phyloP scores from a whole-genome alignment of 1,140 invertebrate species.

The Eciton burchellii region DNA sequence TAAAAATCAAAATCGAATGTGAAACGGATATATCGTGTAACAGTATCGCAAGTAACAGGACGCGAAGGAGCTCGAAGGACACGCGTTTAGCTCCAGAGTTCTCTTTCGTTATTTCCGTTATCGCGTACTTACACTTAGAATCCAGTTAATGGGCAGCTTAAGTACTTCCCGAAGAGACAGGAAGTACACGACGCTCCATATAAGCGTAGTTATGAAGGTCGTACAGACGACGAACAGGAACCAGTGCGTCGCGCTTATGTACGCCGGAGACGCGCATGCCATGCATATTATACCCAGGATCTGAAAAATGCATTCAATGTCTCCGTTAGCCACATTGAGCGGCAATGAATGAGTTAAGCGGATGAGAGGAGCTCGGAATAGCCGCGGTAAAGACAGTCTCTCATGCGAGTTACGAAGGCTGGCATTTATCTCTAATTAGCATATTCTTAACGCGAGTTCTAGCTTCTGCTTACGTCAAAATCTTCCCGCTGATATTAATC shows the following conservation, averaged over 20 bases:
- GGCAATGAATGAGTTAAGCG: neutral
- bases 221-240: constrained; percentile 93
- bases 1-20: neutral
- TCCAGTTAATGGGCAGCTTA: constrained; percentile 93
- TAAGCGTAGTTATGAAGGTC: constrained; percentile 92
- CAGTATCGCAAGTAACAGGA: neutral
- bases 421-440: neutral
- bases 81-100: neutral
- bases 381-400: neutral
- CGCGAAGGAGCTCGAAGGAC: neutral
- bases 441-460: neutral
- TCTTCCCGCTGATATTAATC: neutral
- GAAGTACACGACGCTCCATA: constrained; percentile 93
- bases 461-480: neutral
- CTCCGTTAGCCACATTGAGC: neutral
- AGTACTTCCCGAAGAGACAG: constrained; percentile 92
- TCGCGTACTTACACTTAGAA: constrained; percentile 89
- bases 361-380: neutral
- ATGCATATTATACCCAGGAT: constrained; percentile 93
- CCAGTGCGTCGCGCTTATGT: constrained; percentile 89
- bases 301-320: constrained; percentile 85
- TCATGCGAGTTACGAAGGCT: neutral
- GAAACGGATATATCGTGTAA: neutral
- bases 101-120: neutral
- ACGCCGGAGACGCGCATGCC: constrained; percentile 89